These are phyloP conservation scores for Pleuronectes platessa DNA, from an alignment of 2,113 vertebrate species.

Conservation along the genomic window DNA sequence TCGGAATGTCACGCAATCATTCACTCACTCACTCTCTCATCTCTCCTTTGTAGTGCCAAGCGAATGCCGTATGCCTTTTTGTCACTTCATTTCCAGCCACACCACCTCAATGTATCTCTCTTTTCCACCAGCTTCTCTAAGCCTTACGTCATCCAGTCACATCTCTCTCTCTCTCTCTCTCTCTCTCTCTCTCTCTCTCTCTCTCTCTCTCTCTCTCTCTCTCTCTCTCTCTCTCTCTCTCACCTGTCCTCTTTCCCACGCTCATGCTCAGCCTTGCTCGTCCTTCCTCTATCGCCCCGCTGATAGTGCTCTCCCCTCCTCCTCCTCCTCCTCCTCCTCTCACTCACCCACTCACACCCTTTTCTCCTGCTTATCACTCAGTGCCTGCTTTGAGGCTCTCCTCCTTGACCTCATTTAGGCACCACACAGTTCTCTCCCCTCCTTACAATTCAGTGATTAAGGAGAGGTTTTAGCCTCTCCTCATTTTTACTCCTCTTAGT, in stretches of 20 bases:
- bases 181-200: too few species aligned
- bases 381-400: conserved; percentile 45
- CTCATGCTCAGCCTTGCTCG: conserved; percentile 39
- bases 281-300: conserved; percentile 19
- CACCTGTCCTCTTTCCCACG: conserved; percentile 61
- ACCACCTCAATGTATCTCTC: conserved; percentile 12
- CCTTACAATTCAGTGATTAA: conserved; percentile 35
- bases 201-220: conserved; percentile 19
- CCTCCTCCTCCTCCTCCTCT: background rate
- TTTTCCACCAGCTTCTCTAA: conserved; percentile 31
- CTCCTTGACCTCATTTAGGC: conserved; percentile 62
- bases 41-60: background rate
- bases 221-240: background rate
- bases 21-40: background rate
- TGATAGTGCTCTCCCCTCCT: conserved; percentile 13
- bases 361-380: conserved; percentile 54
- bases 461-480: conserved; percentile 7
- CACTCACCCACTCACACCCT: conserved; percentile 12
- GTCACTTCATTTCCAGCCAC: background rate
- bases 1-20: conserved; percentile 1
- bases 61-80: conserved; percentile 7
- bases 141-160: conserved; percentile 67
- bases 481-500: background rate
- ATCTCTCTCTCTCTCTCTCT: conserved; percentile 8
- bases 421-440: conserved; percentile 20